Conservation (phyloP, 2,113 vertebrate genomes). For the Vulpes vulpes region DNA sequence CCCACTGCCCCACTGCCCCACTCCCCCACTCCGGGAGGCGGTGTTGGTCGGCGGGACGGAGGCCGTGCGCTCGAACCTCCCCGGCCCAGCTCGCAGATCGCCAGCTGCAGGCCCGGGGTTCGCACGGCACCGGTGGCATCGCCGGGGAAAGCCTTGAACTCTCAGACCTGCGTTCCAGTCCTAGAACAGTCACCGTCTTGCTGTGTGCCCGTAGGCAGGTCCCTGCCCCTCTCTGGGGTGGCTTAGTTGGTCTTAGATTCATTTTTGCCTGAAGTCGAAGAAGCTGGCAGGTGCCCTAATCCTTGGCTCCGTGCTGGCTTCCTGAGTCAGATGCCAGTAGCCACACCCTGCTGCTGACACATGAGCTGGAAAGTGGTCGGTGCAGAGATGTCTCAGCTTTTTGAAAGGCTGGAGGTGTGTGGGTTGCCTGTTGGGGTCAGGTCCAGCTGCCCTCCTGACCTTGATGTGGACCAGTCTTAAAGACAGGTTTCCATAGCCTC, state of each 20-base stretch:
- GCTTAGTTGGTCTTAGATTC: background rate
- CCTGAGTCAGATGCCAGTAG: background rate
- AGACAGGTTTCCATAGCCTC: background rate
- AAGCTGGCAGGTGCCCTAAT: constrained; percentile 63
- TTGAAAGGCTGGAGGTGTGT: background rate
- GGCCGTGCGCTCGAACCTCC: background rate
- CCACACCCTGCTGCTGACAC: constrained; percentile 57
- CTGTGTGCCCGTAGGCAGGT: constrained; percentile 34
- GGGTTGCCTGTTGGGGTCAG: background rate
- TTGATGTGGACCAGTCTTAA: background rate
- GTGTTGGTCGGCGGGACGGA: too few species aligned
- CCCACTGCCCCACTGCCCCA: too few species aligned
- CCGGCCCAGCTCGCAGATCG: background rate
- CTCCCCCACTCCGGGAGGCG: too few species aligned
- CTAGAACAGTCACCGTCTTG: background rate
- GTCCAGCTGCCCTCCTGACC: background rate
- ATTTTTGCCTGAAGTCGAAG: background rate
- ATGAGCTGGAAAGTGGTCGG: background rate
- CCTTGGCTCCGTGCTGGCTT: background rate
- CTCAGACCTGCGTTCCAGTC: background rate
- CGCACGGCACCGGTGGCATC: background rate
- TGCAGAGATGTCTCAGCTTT: background rate
- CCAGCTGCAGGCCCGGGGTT: background rate
- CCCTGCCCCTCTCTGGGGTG: background rate
- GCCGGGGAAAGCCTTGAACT: background rate